phyloP scores from a whole-genome alignment of 2,888 invertebrate genomes.

The Agonopterix alstromeriana region DNA sequence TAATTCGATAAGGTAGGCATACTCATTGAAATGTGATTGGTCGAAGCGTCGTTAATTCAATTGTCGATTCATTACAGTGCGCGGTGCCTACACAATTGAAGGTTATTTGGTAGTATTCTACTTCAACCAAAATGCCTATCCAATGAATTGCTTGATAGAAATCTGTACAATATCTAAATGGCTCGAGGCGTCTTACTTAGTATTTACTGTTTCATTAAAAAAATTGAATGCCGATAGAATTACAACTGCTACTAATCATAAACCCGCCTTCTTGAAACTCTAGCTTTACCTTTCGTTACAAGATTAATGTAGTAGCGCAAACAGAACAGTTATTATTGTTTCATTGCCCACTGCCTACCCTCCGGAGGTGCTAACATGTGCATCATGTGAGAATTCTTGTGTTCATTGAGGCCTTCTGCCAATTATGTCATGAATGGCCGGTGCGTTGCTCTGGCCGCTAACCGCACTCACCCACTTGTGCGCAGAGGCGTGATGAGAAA shows the following conservation, averaged over 20 bases:
- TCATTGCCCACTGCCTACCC: slow-evolving; percentile 9
- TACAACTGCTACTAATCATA: too few species aligned
- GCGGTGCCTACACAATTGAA: slow-evolving; percentile 31
- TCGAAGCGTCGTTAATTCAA: slow-evolving; percentile 29
- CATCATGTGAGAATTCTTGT: slow-evolving; percentile 47
- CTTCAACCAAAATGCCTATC: neutral
- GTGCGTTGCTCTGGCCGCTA: slow-evolving; percentile 64
- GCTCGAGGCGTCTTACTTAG: too few species aligned
- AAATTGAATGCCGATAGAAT: too few species aligned
- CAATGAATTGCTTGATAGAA: neutral
- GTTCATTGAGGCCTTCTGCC: slow-evolving; percentile 64
- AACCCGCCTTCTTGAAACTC: too few species aligned
- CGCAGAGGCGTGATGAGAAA: slow-evolving; percentile 65
- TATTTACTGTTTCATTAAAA: too few species aligned
- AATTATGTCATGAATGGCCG: slow-evolving; percentile 70
- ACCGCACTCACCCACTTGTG: slow-evolving; percentile 71
- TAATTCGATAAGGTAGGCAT: slow-evolving; percentile 25
- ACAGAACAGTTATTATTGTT: too few species aligned
- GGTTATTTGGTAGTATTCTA: slow-evolving; percentile 14
- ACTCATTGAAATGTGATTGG: slow-evolving; percentile 33
- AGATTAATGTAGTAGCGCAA: too few species aligned
- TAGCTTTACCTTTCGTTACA: too few species aligned
- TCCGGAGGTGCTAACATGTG: slow-evolving; percentile 39
- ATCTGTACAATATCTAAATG: neutral
- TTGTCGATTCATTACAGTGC: slow-evolving; percentile 38